Conservation (phyloP, 2,888 invertebrate species). For the Caenorhabditis angaria region DNA sequence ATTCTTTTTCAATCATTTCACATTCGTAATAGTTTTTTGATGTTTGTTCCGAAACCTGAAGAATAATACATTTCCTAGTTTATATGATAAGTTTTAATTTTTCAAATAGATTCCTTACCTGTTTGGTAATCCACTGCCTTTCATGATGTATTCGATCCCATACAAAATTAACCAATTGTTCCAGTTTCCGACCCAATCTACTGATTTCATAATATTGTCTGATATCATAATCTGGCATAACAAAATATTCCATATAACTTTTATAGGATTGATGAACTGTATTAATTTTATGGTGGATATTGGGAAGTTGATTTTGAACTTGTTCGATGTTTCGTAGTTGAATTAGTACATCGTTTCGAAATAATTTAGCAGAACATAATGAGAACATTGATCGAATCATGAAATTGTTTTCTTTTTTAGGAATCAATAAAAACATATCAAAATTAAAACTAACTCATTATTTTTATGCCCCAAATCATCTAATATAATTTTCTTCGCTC, state of each 20-base stretch:
- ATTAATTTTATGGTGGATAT: constrained; percentile 24
- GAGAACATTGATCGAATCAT: constrained; percentile 46
- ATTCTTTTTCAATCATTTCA: constrained; percentile 47
- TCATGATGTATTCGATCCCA: constrained; percentile 56
- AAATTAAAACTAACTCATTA: constrained; percentile 19
- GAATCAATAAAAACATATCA: neutral
- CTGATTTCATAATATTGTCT: constrained; percentile 53
- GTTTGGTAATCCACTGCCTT: constrained; percentile 52
- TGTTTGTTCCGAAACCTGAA: constrained; percentile 45
- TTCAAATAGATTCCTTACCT: constrained; percentile 12
- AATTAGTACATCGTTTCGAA: constrained; percentile 47
- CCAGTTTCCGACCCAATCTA: constrained; percentile 41
- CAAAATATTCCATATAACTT: constrained; percentile 40
- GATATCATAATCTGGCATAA: constrained; percentile 47
- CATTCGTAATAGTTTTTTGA: constrained; percentile 47
- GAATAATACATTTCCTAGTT: too few species aligned
- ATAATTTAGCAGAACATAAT: constrained; percentile 39
- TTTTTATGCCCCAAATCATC: constrained; percentile 32
- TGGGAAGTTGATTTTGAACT: constrained; percentile 27
- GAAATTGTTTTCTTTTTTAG: constrained; percentile 4
- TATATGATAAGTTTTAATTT: too few species aligned
- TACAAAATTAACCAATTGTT: constrained; percentile 45
- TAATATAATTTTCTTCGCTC: constrained; percentile 24
- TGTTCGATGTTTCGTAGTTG: constrained; percentile 49
- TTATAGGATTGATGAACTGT: constrained; percentile 35